These are phyloP conservation scores for Plebejus melissa DNA, from an alignment of 2,888 invertebrate genomes.

Conservation along the genomic window DNA sequence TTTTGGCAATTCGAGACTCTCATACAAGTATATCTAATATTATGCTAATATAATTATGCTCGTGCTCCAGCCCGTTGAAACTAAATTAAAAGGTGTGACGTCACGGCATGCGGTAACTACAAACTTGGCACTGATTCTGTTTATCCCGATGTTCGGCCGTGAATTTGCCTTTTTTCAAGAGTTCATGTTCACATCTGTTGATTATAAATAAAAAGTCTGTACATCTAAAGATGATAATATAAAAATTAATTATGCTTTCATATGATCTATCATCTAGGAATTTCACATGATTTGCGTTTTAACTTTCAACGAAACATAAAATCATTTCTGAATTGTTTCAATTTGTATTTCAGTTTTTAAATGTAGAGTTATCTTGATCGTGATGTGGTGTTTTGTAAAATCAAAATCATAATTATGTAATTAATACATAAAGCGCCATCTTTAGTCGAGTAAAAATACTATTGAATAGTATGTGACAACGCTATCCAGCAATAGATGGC, in stretches of 20 bases:
- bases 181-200: conserved; percentile 55
- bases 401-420: too few species aligned
- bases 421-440: too few species aligned
- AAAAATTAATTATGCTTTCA: neutral
- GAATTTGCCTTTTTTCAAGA: conserved; percentile 50
- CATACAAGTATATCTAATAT: neutral
- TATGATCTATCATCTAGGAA: neutral
- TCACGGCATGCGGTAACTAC: conserved; percentile 47
- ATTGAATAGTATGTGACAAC: too few species aligned
- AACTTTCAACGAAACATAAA: neutral
- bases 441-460: too few species aligned
- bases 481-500: too few species aligned
- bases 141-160: conserved; percentile 57
- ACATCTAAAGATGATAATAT: neutral
- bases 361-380: too few species aligned
- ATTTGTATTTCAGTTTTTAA: too few species aligned
- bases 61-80: neutral
- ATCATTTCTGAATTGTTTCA: too few species aligned
- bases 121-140: conserved; percentile 56
- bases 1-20: neutral
- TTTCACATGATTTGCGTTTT: neutral
- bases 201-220: neutral
- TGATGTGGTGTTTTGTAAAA: too few species aligned
- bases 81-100: conserved; percentile 45
- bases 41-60: neutral